phyloP scores from a whole-genome alignment of 2,113 vertebrate species.

The Psittacus erithacus region DNA sequence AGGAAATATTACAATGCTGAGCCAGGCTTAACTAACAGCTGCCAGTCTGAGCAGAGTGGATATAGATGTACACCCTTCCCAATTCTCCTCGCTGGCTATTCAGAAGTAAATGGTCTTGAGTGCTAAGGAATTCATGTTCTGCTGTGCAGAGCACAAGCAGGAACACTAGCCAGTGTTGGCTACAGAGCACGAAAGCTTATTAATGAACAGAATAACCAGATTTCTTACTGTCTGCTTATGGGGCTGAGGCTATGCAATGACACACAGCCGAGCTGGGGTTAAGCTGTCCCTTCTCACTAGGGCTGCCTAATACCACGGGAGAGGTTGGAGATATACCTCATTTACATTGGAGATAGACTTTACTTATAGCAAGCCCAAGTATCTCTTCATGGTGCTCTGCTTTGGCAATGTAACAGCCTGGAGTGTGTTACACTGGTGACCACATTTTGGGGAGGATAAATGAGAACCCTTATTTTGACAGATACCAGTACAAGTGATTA shows the following conservation, averaged over 20 bases:
- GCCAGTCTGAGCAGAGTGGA: neutral
- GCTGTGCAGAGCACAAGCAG: neutral
- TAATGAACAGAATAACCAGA: neutral
- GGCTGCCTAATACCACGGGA: neutral
- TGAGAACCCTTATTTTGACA: neutral
- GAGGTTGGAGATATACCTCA: neutral
- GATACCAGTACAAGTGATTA: neutral
- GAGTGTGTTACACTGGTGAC: neutral
- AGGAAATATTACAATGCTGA: neutral
- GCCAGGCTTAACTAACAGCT: neutral
- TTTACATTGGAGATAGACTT: neutral
- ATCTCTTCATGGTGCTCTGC: neutral
- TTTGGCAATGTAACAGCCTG: neutral
- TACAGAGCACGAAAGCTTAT: neutral
- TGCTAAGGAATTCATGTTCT: neutral
- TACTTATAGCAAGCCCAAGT: neutral
- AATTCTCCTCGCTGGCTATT: neutral
- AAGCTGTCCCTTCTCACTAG: neutral
- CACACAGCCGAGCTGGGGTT: accelerated
- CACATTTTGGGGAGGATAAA: neutral
- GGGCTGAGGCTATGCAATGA: neutral
- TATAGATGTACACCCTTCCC: neutral
- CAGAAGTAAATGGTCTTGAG: neutral
- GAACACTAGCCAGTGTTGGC: neutral
- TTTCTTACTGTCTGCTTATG: neutral